Conservation (phyloP, 2,888 invertebrate species). For the Tryphoninae sp. region DNA sequence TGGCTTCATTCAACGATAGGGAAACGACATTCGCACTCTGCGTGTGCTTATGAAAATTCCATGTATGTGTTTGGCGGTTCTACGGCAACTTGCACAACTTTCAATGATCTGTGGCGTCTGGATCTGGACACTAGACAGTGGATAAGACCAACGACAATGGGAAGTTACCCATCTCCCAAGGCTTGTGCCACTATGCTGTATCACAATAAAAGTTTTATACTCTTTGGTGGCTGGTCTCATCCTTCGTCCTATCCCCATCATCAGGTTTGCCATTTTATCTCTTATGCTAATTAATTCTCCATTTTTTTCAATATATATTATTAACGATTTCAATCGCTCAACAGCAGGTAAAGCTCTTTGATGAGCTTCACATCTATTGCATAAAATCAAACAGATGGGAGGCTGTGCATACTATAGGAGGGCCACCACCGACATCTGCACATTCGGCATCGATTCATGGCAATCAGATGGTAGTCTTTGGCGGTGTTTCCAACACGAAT, state of each 20-base stretch:
- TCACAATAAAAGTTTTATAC: constrained; percentile 90
- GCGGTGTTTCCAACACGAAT: constrained; percentile 82
- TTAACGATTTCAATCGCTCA: constrained; percentile 59
- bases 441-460: constrained; percentile 95
- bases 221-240: constrained; percentile 98
- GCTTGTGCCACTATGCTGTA: constrained; percentile 96
- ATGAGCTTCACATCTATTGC: constrained; percentile 95
- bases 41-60: constrained; percentile 90
- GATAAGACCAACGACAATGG: constrained; percentile 92
- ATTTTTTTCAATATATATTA: background rate
- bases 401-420: constrained; percentile 84
- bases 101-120: constrained; percentile 97
- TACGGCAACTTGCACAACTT: constrained; percentile 95
- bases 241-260: constrained; percentile 93
- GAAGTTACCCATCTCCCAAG: constrained; percentile 96
- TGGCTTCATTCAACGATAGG: constrained; percentile 90
- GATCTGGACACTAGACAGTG: constrained; percentile 93
- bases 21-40: constrained; percentile 95
- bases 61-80: constrained; percentile 99
- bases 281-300: background rate
- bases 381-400: constrained; percentile 91
- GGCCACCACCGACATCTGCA: constrained; percentile 93
- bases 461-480: constrained; percentile 92
- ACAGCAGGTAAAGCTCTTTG: constrained; percentile 91
- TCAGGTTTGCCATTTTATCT: constrained; percentile 83